These are phyloP conservation scores for Rattus norvegicus DNA, from an alignment of 2,113 vertebrate species.

Conservation along the genomic window GRCr8 NC_086031.1:90613501-90614000, in stretches of 20 bases:
- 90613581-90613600: background rate
- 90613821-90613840: too few relatives aligned
- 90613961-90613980: background rate
- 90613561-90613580: background rate
- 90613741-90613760: background rate
- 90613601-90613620: background rate
- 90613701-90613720: background rate
- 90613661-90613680: background rate
- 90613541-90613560: background rate
- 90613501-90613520: background rate
- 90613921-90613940: too few relatives aligned
- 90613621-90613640: background rate
- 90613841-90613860: background rate
- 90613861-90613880: too few relatives aligned
- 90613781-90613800: background rate
- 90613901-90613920: too few relatives aligned
- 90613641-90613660: background rate
- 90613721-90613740: background rate
- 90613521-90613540: background rate
- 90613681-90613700: background rate
- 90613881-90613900: too few relatives aligned
- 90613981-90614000: too few relatives aligned
- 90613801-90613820: background rate
- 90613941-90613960: too few relatives aligned
- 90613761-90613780: too few relatives aligned